Evolutionary conservation across 1,140 invertebrate species (phyloP), one percentile per base, ranked within the genome.

Genomic region (Octopus sinensis): DNA sequence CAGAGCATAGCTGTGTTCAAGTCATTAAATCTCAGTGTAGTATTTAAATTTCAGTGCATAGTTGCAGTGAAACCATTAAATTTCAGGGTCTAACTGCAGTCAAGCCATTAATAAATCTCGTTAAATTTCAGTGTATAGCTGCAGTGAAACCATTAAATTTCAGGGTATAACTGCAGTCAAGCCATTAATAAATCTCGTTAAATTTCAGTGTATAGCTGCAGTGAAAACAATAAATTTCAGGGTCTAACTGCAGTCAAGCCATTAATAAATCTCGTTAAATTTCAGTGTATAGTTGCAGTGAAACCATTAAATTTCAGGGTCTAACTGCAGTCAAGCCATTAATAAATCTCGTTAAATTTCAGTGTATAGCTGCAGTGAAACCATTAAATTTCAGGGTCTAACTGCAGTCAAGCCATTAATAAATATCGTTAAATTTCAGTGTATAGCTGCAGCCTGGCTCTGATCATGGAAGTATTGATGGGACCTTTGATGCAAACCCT

Each of bases 401-500:
- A 0, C 23, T 23, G 23, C 23, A 23, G 23, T 23, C 23, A 23
- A 23, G 23, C 23, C 23, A 23, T 23, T 23, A 23, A 23, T 23
- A 23, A 23, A 23, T 23, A 0, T 23, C 23, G 23, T 23, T 23
- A 23, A 23, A 23, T 23, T 23, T 23, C 6, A 76, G 4, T 51
- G 23, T 52, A 90, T 86, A 92, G 92, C 23, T 91, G 91, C 80
- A 90, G 92, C 6, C 84, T 93, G 68, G 91, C 91, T 80, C 92
- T 93, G 82, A 92, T 93, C 80, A 92, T 92, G 62, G 92, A 93
- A 80, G 92, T 92, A 9, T 89, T 93, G 80, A 92, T 91, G 75
- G 92, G 91, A 54, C 93, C 93, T 6, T 84, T 93, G 54, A 86
- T 93, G 79, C 90, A 92, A 82, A 90, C 87, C 4, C 87, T 93